These are phyloP conservation scores for Stenodera caucasica DNA, from an alignment of 2,888 invertebrate species.

Conservation along the genomic window DNA sequence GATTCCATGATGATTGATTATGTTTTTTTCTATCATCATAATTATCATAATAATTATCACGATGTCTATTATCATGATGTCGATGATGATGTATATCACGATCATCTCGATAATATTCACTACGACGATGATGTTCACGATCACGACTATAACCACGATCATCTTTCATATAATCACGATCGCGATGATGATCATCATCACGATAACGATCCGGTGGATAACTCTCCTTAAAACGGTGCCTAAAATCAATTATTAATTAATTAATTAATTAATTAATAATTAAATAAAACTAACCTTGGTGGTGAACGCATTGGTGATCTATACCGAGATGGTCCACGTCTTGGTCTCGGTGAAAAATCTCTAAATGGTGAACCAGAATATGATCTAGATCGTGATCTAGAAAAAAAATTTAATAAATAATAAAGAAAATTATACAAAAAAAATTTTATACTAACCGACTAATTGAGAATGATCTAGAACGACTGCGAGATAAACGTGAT, in stretches of 20 bases:
- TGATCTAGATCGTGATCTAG: slow-evolving; percentile 68
- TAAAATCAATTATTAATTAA: slow-evolving; percentile 27
- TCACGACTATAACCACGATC: slow-evolving; percentile 43
- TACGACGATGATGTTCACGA: slow-evolving; percentile 33
- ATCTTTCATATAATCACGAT: slow-evolving; percentile 43
- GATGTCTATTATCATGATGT: slow-evolving; percentile 27
- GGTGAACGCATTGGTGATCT: slow-evolving; percentile 58
- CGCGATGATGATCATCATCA: slow-evolving; percentile 43
- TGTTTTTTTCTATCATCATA: slow-evolving; percentile 26
- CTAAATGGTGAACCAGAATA: slow-evolving; percentile 57
- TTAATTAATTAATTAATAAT: slow-evolving; percentile 5
- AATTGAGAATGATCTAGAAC: slow-evolving; percentile 59
- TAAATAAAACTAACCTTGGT: slow-evolving; percentile 48
- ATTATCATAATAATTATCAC: slow-evolving; percentile 33
- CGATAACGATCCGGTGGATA: slow-evolving; percentile 31
- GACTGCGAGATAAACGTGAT: slow-evolving; percentile 43
- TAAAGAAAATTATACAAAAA: background rate
- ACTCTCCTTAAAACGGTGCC: slow-evolving; percentile 36
- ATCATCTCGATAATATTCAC: slow-evolving; percentile 20
- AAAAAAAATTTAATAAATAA: slow-evolving; percentile 30
- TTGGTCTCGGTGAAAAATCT: slow-evolving; percentile 50
- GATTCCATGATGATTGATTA: slow-evolving; percentile 1
- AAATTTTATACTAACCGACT: slow-evolving; percentile 55
- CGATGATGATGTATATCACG: slow-evolving; percentile 27
- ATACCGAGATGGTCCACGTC: slow-evolving; percentile 56